A percentile compares a stretch with the other conserved stretches of the same genome.
Evolutionary conservation across 2,113 vertebrate species (phyloP).

Genomic region (Thunnus maccoyii): DNA sequence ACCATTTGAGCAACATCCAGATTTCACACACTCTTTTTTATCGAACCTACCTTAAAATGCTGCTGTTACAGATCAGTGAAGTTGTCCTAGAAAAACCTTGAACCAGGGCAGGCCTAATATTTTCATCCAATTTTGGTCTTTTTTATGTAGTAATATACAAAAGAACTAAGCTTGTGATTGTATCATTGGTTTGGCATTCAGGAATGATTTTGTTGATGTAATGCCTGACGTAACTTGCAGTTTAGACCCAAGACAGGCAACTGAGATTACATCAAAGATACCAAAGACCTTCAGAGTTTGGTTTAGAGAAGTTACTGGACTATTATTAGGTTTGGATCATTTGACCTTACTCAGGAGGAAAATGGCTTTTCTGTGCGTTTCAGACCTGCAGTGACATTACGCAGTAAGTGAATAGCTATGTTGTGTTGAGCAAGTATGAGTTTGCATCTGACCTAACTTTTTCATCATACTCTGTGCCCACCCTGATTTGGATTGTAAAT

Average conservation of each 20-base stretch:
- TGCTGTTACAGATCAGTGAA: constrained; percentile 1
- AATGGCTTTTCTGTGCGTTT: not conserved
- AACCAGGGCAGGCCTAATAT: constrained; percentile 1
- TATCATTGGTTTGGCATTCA: constrained; percentile 60
- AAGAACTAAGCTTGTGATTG: constrained; percentile 34
- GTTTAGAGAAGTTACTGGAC: constrained; percentile 3
- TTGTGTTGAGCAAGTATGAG: constrained; percentile 63
- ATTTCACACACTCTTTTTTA: constrained; percentile 31
- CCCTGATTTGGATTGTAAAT: constrained; percentile 86
- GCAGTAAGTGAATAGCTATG: constrained; percentile 48
- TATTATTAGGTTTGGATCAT: constrained; percentile 27
- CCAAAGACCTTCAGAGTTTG: constrained; percentile 8
- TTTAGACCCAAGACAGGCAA: constrained; percentile 22
- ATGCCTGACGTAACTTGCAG: constrained; percentile 36
- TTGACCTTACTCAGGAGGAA: not conserved
- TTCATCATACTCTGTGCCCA: constrained; percentile 56
- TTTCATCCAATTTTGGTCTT: constrained; percentile 49
- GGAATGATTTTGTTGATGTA: constrained; percentile 53
- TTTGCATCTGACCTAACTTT: constrained; percentile 73
- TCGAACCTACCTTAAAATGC: constrained; percentile 16
- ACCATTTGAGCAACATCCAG: constrained; percentile 29
- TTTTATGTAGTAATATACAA: constrained; percentile 24
- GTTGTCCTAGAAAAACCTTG: not conserved
- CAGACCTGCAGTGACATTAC: constrained; percentile 25
- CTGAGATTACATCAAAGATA: constrained; percentile 33